Evolutionary conservation across 1,140 invertebrate genomes (phyloP).

Genomic region (Hyposmocoma kahamanoa): DNA sequence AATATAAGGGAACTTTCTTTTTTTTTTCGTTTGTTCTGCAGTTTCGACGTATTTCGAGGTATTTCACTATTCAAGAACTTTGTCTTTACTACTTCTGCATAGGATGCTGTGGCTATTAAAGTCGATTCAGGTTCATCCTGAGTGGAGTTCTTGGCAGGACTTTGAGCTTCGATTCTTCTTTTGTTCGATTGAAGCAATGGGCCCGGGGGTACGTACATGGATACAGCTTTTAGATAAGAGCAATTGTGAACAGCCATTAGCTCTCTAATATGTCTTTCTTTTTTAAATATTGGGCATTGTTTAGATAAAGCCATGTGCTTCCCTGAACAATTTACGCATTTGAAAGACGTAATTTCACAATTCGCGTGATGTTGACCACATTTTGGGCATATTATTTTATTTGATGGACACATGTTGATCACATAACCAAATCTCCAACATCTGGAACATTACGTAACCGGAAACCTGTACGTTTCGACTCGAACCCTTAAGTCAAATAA

Average conservation of each 20-base stretch:
- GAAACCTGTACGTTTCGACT: slow-evolving; percentile 2
- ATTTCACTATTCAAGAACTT: background rate
- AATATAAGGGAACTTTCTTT: no score
- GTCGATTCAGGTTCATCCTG: background rate
- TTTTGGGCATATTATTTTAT: slow-evolving; percentile 7
- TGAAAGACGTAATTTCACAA: background rate
- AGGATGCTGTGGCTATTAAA: background rate
- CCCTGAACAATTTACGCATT: slow-evolving; percentile 3
- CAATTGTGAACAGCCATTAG: background rate
- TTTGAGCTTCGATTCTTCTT: background rate
- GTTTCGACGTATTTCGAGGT: background rate
- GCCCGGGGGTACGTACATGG: background rate
- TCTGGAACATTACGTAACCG: background rate
- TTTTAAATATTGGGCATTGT: slow-evolving; percentile 2
- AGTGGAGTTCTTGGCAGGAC: background rate
- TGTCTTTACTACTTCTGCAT: no score
- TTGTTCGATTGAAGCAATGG: background rate
- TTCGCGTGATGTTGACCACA: background rate
- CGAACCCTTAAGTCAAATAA: background rate
- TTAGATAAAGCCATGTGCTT: slow-evolving; percentile 2
- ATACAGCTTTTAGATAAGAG: background rate
- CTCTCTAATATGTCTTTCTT: background rate
- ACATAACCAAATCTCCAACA: slow-evolving; percentile 5
- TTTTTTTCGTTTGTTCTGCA: background rate
- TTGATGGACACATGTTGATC: slow-evolving; percentile 1